phyloP scores from a whole-genome alignment of 2,888 invertebrate species.

The Aphodius granarius region DNA sequence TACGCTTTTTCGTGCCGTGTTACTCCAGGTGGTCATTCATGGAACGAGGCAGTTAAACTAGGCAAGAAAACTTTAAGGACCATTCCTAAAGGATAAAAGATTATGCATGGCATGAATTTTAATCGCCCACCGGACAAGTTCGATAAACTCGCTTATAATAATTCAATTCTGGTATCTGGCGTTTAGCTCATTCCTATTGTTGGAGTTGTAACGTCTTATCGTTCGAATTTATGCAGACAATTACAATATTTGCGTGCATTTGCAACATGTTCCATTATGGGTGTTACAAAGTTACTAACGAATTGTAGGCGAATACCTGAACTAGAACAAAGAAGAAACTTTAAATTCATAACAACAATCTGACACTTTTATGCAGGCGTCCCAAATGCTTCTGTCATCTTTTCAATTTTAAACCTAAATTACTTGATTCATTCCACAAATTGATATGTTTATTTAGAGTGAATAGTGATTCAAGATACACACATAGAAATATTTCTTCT shows the following conservation, averaged over 20 bases:
- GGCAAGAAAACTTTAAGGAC: not conserved
- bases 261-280: not conserved
- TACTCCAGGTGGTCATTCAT: not conserved
- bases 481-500: no score
- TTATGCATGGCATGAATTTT: not conserved
- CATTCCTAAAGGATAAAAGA: not conserved
- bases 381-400: no score
- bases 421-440: no score
- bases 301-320: not conserved
- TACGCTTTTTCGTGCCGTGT: not conserved
- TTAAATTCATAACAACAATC: no score
- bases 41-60: not conserved
- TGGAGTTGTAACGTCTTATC: not conserved
- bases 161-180: not conserved
- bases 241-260: not conserved
- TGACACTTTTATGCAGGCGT: no score
- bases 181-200: not conserved
- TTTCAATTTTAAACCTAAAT: no score
- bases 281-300: not conserved
- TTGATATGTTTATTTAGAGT: no score
- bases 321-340: no score
- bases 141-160: not conserved
- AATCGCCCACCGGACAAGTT: not conserved
- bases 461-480: no score
- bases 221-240: not conserved